Base-by-base conservation (phyloP, 2,797 vertebrate genomes). In the Glossophaga mutica region DNA sequence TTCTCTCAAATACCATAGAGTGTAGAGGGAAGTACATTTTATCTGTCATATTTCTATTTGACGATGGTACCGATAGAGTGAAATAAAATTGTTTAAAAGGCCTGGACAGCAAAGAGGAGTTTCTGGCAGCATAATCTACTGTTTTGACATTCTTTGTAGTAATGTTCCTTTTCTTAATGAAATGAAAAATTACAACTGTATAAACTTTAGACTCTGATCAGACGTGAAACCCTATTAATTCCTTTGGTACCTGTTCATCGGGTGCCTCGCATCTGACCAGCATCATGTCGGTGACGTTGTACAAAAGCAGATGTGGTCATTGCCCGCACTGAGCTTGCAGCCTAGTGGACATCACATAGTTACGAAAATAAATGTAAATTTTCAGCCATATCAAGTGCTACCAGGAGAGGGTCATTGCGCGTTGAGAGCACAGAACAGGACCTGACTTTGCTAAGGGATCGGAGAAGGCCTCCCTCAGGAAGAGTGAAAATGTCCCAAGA, bases 31-130 rank as follows among this genome's bases (percentile, higher is more conserved):
- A 82, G 46, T 26, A 74, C 70, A 62, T 59, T 87, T 87, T 24
- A 68, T 77, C 46, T 74, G 21, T 73, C 32, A 5, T 82, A 55
- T 67, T 91, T 81, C 9, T 78, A 37, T 52, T 89, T 81, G 32
- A 67, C 59, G 71, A 62, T 71, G 57, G 39, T 79, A 77, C 68
- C 34, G 34, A 81, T 15, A 76, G 74, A 90, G 48, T 84, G 67
- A 68, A 86, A 87, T 90, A n/a, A 62, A 94, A 92, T 44, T 46
- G 10, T 77, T 90, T 42, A 29, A 91, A 73, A 86, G 70, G 78
- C 8, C 21, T 83, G 12, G 34, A 62, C 22, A 82, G 42, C 34
- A 79, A 34, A 86, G 76, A 68, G 78, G 22, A 57, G 34, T 77
- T 85, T 81, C 42, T 85, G 73, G 37, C 76, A 34, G 16, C 29